Conservation (phyloP, 2,113 vertebrate genomes). For the Melanocharis versteri region DNA sequence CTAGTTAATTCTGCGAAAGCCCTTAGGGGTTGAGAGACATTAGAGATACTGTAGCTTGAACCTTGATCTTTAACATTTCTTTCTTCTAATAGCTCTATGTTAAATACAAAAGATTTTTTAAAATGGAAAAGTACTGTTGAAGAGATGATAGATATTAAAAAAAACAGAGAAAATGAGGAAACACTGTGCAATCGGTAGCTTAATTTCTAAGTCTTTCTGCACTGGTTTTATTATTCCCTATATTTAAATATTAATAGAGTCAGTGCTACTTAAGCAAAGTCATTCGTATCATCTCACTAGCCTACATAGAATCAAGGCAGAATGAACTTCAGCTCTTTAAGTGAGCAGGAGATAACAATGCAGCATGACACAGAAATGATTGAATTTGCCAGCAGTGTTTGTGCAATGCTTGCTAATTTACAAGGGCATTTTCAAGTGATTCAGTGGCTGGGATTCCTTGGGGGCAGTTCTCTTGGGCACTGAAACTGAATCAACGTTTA, state of each 20-base stretch:
- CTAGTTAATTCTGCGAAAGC: not conserved
- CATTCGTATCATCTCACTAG: not conserved
- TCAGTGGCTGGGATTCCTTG: conserved; percentile 35
- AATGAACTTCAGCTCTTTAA: conserved; percentile 32
- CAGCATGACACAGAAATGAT: conserved; percentile 36
- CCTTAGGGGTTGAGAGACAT: not conserved
- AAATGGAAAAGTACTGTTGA: not conserved
- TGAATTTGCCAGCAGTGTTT: conserved; percentile 59
- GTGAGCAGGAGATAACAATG: conserved; percentile 42
- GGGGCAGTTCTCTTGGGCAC: conserved; percentile 9
- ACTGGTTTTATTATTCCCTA: conserved; percentile 28
- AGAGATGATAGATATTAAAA: not conserved
- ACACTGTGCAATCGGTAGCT: not conserved
- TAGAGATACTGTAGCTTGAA: not conserved
- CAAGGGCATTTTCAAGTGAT: conserved; percentile 51
- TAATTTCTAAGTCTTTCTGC: not conserved
- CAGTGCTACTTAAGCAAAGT: conserved; percentile 13
- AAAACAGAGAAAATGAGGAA: not conserved
- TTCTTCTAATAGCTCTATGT: not conserved
- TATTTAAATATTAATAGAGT: conserved; percentile 55
- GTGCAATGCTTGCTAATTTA: conserved; percentile 52
- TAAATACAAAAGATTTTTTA: not conserved
- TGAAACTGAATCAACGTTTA: conserved; percentile 47
- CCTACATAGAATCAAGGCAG: conserved; percentile 13
- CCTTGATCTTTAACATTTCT: not conserved